phyloP scores from a whole-genome alignment of 2,113 vertebrate species.

The Syngnathus floridae region DNA sequence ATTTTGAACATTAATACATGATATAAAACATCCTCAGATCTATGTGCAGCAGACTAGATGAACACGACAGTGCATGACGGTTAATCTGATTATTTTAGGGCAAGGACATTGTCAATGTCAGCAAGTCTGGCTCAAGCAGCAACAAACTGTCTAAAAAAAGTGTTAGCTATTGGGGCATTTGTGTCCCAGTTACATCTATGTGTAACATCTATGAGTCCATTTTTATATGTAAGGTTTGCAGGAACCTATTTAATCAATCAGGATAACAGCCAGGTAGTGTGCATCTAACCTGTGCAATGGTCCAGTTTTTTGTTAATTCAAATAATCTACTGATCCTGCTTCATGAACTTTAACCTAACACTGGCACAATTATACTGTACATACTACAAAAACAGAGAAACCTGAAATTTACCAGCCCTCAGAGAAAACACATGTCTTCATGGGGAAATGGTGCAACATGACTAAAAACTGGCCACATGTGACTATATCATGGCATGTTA shows the following conservation, averaged over 20 bases:
- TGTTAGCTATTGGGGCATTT: background rate
- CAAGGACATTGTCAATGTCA: background rate
- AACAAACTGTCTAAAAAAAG: no score
- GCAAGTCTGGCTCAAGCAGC: background rate
- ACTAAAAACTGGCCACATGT: conserved; percentile 46
- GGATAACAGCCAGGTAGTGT: conserved; percentile 18
- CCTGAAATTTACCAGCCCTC: conserved; percentile 16
- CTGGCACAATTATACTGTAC: conserved; percentile 9
- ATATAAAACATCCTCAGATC: conserved; percentile 25
- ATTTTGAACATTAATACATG: conserved; percentile 35
- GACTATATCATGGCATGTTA: conserved; percentile 24
- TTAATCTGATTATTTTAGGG: conserved; percentile 4
- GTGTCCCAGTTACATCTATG: background rate
- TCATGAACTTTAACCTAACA: conserved; percentile 58
- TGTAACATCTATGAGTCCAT: no score
- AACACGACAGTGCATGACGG: conserved; percentile 26
- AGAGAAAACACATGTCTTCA: conserved; percentile 12
- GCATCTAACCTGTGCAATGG: conserved; percentile 28
- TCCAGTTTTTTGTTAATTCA: conserved; percentile 33
- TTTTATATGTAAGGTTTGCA: no score
- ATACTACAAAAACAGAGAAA: conserved; percentile 12
- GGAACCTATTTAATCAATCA: background rate
- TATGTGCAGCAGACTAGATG: conserved; percentile 16
- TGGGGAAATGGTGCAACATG: conserved; percentile 16
- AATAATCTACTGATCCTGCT: conserved; percentile 65